Evolutionary conservation across 2,113 vertebrate species (phyloP).

Genomic region (Indicator indicator): DNA sequence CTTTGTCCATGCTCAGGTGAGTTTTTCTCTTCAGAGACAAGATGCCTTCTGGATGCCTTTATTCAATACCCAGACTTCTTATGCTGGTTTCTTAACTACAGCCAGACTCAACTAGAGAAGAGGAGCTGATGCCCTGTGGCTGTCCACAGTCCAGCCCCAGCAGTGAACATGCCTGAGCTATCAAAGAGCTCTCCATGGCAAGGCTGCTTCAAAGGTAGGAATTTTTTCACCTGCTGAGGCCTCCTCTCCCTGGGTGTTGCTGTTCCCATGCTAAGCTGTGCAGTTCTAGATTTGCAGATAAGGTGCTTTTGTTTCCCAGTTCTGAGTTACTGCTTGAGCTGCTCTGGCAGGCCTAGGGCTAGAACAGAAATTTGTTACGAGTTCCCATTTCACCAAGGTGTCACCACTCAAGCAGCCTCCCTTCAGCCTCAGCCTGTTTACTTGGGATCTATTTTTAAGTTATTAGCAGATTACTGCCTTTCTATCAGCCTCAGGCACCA

Average conservation of each 20-base stretch:
- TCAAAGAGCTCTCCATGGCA: background rate
- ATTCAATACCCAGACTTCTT: slow-evolving; percentile 21
- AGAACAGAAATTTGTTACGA: background rate
- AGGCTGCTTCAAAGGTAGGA: background rate
- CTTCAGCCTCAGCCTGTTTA: slow-evolving; percentile 65
- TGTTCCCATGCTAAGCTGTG: background rate
- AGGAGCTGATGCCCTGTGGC: background rate
- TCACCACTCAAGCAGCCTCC: slow-evolving; percentile 26
- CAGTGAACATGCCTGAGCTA: background rate
- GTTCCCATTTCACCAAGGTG: slow-evolving; percentile 7
- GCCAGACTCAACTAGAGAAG: slow-evolving; percentile 23
- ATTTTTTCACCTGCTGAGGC: background rate
- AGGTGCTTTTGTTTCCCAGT: slow-evolving; percentile 29
- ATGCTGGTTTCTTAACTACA: slow-evolving; percentile 33
- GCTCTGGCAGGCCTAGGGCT: slow-evolving; percentile 48
- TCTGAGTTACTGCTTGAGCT: slow-evolving; percentile 29
- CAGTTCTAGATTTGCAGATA: slow-evolving; percentile 7
- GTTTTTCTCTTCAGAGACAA: background rate
- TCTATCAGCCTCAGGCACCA: slow-evolving; percentile 76
- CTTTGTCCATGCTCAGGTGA: background rate
- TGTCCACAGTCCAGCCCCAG: background rate
- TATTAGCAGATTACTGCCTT: slow-evolving; percentile 82
- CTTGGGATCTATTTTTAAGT: slow-evolving; percentile 77
- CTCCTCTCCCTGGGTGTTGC: background rate
- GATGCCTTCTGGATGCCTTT: background rate